Evolutionary conservation across 2,797 vertebrate species (phyloP).

Genomic region (Mormyrus hasselquistii): DNA sequence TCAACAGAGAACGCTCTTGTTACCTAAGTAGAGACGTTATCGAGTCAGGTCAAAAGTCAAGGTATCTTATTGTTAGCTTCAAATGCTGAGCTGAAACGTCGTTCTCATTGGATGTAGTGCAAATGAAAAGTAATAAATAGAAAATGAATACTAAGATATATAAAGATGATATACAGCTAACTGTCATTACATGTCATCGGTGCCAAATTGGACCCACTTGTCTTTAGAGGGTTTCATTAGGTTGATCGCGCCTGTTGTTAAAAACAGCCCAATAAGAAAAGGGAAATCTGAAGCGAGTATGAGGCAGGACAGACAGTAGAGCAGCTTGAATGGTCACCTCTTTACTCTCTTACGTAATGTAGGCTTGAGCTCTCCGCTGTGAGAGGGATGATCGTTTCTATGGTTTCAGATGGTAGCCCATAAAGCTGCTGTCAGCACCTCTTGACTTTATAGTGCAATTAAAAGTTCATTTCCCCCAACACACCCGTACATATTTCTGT

Average conservation of each 20-base stretch:
- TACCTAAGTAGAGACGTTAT: background rate
- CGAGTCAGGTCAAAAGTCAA: background rate
- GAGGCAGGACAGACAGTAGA: background rate
- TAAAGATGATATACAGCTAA: background rate
- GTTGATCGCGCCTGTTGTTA: background rate
- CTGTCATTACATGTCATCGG: background rate
- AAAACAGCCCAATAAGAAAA: background rate
- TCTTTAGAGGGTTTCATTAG: background rate
- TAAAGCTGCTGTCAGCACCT: background rate
- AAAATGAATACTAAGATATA: background rate
- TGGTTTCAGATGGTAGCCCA: background rate
- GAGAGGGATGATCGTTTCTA: background rate
- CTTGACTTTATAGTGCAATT: constrained; percentile 11
- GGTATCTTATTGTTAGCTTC: background rate
- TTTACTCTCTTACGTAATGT: background rate
- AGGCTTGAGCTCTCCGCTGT: background rate
- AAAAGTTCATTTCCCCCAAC: background rate
- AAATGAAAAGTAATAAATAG: background rate
- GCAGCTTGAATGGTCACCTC: background rate
- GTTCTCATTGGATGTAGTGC: background rate
- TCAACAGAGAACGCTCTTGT: background rate
- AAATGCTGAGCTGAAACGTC: background rate
- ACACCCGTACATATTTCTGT: background rate
- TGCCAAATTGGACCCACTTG: background rate
- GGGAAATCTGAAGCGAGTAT: background rate